Conservation (phyloP, 2,113 vertebrate species). For the Carassius auratus region DNA sequence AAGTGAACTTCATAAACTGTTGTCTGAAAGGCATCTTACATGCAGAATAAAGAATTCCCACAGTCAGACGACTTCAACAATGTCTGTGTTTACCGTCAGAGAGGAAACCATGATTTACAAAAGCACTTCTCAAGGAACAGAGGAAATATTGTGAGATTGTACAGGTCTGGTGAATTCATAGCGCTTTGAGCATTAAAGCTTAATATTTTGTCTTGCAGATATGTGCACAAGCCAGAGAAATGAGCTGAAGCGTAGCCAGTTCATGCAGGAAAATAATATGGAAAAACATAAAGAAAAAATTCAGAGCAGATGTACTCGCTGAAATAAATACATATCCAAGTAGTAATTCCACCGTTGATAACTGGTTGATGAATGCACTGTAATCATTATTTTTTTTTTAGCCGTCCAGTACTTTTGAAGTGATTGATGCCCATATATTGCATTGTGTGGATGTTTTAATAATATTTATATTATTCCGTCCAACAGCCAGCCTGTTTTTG, state of each 20-base stretch:
- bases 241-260: background rate
- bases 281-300: constrained; percentile 1
- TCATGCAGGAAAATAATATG: background rate
- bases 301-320: background rate
- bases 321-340: background rate
- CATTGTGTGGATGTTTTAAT: no score
- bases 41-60: background rate
- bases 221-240: background rate
- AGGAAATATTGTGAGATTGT: background rate
- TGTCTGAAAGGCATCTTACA: background rate
- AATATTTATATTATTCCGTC: no score
- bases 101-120: background rate
- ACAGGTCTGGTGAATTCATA: background rate
- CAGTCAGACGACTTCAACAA: background rate
- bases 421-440: no score
- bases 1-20: background rate
- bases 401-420: no score
- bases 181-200: background rate
- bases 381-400: no score
- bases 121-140: background rate
- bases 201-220: background rate
- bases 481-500: no score
- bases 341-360: background rate
- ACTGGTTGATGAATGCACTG: background rate
- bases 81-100: background rate